Conservation (phyloP, 1,140 invertebrate genomes). For the Drosophila sulfurigaster region DNA sequence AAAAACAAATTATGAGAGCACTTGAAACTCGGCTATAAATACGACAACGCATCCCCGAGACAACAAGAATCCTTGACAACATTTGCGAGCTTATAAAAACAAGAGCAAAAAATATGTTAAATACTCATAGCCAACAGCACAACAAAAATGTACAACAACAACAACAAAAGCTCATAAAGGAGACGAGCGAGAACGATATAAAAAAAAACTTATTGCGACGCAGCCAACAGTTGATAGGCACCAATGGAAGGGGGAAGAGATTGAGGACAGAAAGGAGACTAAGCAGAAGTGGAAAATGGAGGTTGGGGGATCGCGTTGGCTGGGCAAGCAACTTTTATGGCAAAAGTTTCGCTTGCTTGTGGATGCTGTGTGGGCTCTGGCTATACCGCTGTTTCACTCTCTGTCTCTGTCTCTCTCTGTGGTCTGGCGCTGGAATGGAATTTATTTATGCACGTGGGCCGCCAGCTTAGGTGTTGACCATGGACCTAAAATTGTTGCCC, state of each 20-base stretch:
- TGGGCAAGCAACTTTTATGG: slow-evolving; percentile 45
- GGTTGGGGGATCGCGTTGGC: slow-evolving; percentile 3
- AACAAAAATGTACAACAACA: slow-evolving; percentile 5
- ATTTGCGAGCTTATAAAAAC: slow-evolving; percentile 56
- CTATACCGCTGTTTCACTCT: too few species aligned
- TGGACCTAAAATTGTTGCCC: slow-evolving; percentile 69
- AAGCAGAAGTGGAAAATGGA: background rate
- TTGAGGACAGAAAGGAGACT: background rate
- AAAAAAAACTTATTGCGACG: slow-evolving; percentile 61
- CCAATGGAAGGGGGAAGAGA: background rate
- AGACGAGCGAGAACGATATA: slow-evolving; percentile 7
- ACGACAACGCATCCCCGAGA: slow-evolving; percentile 4
- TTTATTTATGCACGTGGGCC: slow-evolving; percentile 22
- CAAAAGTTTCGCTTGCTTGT: slow-evolving; percentile 39
- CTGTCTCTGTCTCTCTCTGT: background rate
- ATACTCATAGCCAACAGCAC: slow-evolving; percentile 41
- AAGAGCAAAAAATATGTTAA: slow-evolving; percentile 58
- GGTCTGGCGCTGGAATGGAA: slow-evolving; percentile 2
- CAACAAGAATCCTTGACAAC: slow-evolving; percentile 56
- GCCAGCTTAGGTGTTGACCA: slow-evolving; percentile 64
- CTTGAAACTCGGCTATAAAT: slow-evolving; percentile 10
- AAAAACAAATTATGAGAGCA: background rate
- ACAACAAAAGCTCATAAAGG: slow-evolving; percentile 45
- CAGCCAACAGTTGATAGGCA: slow-evolving; percentile 31
- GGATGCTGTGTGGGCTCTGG: slow-evolving; percentile 38